A percentile compares a stretch with the other conserved stretches of the same genome.
These are phyloP conservation scores for Ridgeia piscesae DNA, from an alignment of 1,140 invertebrate species.

Conservation along the genomic window DNA sequence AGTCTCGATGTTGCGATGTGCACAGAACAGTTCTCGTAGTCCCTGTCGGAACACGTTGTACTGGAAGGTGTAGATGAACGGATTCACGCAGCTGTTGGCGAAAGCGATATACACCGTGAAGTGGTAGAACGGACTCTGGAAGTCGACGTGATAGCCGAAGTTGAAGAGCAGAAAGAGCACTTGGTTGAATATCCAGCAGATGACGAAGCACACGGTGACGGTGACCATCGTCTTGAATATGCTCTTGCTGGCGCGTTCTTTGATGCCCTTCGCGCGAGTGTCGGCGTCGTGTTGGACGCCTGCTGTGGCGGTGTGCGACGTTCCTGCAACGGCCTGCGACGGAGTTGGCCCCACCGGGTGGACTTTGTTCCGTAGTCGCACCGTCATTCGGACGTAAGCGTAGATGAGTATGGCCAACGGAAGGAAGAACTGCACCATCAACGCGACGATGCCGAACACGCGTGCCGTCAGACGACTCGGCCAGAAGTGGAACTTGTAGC, in stretches of 20 bases:
- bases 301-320: background rate
- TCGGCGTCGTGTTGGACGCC: background rate
- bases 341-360: background rate
- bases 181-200: constrained; percentile 22
- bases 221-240: constrained; percentile 16
- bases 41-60: background rate
- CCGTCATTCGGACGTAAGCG: constrained; percentile 15
- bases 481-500: constrained; percentile 9
- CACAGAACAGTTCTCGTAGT: background rate
- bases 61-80: constrained; percentile 22
- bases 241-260: background rate
- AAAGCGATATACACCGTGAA: constrained; percentile 11
- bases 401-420: constrained; percentile 8
- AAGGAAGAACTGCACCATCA: constrained; percentile 13
- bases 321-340: background rate
- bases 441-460: constrained; percentile 2
- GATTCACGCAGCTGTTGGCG: constrained; percentile 19
- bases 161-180: constrained; percentile 5
- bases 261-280: background rate
- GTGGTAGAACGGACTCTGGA: constrained; percentile 17
- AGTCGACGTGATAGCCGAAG: constrained; percentile 8
- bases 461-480: background rate
- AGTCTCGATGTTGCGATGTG: background rate
- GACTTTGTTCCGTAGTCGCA: background rate
- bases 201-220: constrained; percentile 9